Evolutionary conservation across 2,888 invertebrate genomes (phyloP).

Genomic region (Parochlus steinenii): DNA sequence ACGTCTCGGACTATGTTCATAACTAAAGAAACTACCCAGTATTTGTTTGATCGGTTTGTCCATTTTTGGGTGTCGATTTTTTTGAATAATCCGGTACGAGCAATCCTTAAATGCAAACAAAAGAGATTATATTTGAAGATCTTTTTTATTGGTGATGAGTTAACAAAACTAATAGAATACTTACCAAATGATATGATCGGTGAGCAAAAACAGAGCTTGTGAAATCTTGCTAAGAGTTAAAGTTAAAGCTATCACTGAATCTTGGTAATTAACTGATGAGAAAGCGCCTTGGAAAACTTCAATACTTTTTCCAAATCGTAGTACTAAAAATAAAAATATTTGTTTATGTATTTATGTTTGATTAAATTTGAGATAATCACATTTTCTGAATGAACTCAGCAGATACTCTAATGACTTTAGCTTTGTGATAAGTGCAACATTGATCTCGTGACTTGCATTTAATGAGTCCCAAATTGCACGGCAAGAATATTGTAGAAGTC

Average conservation of each 20-base stretch:
- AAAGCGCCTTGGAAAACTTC: constrained; percentile 64
- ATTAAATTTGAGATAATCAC: constrained; percentile 33
- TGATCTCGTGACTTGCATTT: constrained; percentile 37
- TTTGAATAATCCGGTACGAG: constrained; percentile 48
- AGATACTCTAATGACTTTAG: constrained; percentile 69
- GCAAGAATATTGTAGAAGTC: constrained; percentile 68
- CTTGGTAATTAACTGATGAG: constrained; percentile 52
- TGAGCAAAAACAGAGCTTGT: constrained; percentile 59
- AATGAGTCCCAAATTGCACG: constrained; percentile 64
- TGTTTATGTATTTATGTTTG: background rate
- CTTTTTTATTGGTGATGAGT: too few relatives aligned
- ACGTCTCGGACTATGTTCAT: constrained; percentile 66
- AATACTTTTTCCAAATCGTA: constrained; percentile 69
- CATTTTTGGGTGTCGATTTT: constrained; percentile 58
- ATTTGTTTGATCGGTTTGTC: constrained; percentile 55
- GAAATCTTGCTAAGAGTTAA: constrained; percentile 64
- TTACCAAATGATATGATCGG: constrained; percentile 83
- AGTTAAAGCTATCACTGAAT: constrained; percentile 49
- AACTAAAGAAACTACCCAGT: constrained; percentile 70
- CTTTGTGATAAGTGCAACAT: constrained; percentile 49
- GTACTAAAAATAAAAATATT: constrained; percentile 40
- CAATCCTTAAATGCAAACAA: too few relatives aligned
- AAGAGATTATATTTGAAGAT: too few relatives aligned
- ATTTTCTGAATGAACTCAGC: constrained; percentile 70
- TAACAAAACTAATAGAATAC: too few relatives aligned